Evolutionary conservation across 2,888 invertebrate species (phyloP), one percentile per base, ranked within the genome.

Genomic region (Cyaniris semiargus): DNA sequence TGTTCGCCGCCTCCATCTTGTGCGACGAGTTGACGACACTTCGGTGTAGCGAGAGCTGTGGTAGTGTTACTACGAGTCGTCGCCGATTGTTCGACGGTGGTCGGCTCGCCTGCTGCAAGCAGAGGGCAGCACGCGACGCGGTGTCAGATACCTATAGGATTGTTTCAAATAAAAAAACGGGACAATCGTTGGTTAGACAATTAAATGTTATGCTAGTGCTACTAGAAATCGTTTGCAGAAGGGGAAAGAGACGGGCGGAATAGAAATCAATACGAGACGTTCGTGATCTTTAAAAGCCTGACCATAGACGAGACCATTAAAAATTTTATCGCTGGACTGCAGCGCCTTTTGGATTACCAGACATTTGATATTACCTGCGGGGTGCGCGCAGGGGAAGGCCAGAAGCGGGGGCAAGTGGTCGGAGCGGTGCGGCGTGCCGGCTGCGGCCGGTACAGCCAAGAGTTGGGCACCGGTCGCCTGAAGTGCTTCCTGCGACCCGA

Each of bases 401-500:
- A 85, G 77, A 80, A 15, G 83, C 74, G 85, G 34, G 84, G 84
- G 27, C 83, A 81, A 15, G 79, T 79, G 18, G 79, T 77, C n/a
- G 77, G 77, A 2, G 79, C 15, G 21, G 8, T 4, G 7, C 23
- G 79, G 2, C 82, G 86, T 76, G 84, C 82, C 58, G 87, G 87
- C 60, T 83, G 86, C 21, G 90, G 89, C 80, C 86, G 86, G 86
- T 91, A 92, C 80, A 91, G 85, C 13, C 91, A 89, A 80, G 90
- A 81, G 86, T 91, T 91, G 78, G 91, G 90, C 80, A 88, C 86
- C 60, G 81, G 84, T 8, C 85, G 85, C 44, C 84, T 84, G 78
- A 83, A 86, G 78, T 82, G 86, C 80, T 83, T 85, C 71, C 80
- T 81, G 10, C 80, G 80, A 38, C 78, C 76, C 76, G 82, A 79